Conservation (phyloP, 2,888 invertebrate genomes). For the Apamea anceps region DNA sequence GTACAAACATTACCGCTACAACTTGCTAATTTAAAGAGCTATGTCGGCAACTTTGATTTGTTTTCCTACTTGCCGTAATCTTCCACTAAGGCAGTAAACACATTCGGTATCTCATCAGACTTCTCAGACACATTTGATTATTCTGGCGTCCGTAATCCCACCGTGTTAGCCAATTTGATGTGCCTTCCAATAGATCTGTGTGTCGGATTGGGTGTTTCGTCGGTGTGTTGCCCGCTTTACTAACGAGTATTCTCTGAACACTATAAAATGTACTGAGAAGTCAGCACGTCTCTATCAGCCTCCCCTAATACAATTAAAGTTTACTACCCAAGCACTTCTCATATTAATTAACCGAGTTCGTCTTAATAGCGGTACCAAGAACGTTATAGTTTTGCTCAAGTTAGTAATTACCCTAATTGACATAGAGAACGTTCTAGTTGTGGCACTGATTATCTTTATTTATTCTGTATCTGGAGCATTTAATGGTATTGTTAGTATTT, state of each 20-base stretch:
- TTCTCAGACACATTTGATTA: slow-evolving; percentile 56
- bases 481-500: slow-evolving; percentile 21
- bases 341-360: slow-evolving; percentile 49
- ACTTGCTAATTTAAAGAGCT: slow-evolving; percentile 41
- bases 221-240: slow-evolving; percentile 5
- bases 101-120: slow-evolving; percentile 27
- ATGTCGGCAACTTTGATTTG: slow-evolving; percentile 35
- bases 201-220: slow-evolving; percentile 35
- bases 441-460: slow-evolving; percentile 27
- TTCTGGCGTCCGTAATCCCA: slow-evolving; percentile 44
- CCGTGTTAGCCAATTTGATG: slow-evolving; percentile 52
- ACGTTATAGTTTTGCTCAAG: slow-evolving; percentile 51
- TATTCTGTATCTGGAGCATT: slow-evolving; percentile 28
- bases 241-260: slow-evolving; percentile 47
- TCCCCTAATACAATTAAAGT: slow-evolving; percentile 58
- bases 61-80: slow-evolving; percentile 43
- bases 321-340: slow-evolving; percentile 46
- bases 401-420: slow-evolving; percentile 61
- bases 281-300: slow-evolving; percentile 8
- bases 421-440: slow-evolving; percentile 50
- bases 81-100: slow-evolving; percentile 33
- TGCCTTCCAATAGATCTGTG: slow-evolving; percentile 37
- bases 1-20: slow-evolving; percentile 30
- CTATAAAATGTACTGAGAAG: slow-evolving; percentile 30
- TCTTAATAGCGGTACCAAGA: slow-evolving; percentile 50